These are phyloP conservation scores for Engraulis encrasicolus DNA, from an alignment of 2,113 vertebrate genomes.

Conservation along the genomic window DNA sequence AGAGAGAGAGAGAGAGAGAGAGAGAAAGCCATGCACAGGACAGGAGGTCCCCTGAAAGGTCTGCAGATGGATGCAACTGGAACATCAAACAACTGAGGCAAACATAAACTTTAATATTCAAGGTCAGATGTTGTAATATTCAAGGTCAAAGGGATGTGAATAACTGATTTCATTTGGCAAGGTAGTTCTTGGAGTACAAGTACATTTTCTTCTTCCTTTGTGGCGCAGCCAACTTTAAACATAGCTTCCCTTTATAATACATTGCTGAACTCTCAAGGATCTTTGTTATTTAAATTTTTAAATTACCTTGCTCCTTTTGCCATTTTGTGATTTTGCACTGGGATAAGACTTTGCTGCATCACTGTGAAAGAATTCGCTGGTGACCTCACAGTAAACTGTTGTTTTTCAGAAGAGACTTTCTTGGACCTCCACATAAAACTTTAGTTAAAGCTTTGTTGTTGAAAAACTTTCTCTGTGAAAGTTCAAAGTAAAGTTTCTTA, in stretches of 20 bases:
- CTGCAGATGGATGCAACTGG: not conserved
- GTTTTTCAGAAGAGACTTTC: not conserved
- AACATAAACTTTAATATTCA: not conserved
- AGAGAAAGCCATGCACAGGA: too few species aligned
- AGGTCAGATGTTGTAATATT: not conserved
- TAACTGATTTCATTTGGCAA: not conserved
- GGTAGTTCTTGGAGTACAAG: not conserved
- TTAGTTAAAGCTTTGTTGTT: not conserved
- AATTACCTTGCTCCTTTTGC: not conserved
- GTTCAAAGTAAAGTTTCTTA: not conserved
- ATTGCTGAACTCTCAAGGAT: not conserved
- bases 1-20: too few species aligned
- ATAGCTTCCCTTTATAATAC: not conserved
- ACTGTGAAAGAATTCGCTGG: not conserved
- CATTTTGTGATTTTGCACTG: not conserved
- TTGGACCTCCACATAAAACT: constrained; percentile 2
- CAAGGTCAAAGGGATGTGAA: not conserved
- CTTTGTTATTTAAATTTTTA: constrained; percentile 1
- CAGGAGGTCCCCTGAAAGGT: too few species aligned
- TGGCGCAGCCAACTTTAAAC: not conserved
- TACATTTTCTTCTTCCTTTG: not conserved
- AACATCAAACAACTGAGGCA: not conserved
- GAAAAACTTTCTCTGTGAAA: not conserved
- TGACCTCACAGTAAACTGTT: not conserved
- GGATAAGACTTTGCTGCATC: not conserved